Conservation (phyloP, 2,797 vertebrate genomes). For the Schizopygopsis pylzovi region DNA sequence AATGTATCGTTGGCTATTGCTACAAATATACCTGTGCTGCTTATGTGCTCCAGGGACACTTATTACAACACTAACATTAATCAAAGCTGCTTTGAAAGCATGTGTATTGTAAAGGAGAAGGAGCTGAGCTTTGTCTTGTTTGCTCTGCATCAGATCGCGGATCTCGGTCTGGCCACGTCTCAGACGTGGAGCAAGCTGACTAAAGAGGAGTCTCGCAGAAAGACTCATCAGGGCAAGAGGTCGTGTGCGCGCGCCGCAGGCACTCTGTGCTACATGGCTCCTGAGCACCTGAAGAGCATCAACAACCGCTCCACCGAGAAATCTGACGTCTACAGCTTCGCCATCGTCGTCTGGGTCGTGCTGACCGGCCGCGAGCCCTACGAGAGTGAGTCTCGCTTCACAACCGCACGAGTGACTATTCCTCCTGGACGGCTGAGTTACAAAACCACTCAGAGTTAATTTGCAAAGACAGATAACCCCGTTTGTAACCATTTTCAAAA, state of each 20-base stretch:
- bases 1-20: no score
- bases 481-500: no score
- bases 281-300: constrained; percentile 86
- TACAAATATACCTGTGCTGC: no score
- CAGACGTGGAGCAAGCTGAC: constrained; percentile 92
- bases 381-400: constrained; percentile 76
- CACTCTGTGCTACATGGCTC: constrained; percentile 96
- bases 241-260: constrained; percentile 75
- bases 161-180: constrained; percentile 90
- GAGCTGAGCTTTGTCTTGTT: background rate
- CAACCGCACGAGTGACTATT: background rate
- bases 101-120: background rate
- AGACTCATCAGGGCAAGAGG: constrained; percentile 57
- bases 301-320: constrained; percentile 85
- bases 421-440: background rate
- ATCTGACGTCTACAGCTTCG: constrained; percentile 96
- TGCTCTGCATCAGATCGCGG: constrained; percentile 84
- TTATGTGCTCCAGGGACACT: no score
- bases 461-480: no score
- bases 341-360: constrained; percentile 92
- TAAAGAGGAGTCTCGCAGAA: constrained; percentile 83
- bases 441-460: no score
- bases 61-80: no score
- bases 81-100: background rate
- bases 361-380: constrained; percentile 89